Evolutionary conservation across 2,888 invertebrate species (phyloP).

Genomic region (Apodemia mormo): DNA sequence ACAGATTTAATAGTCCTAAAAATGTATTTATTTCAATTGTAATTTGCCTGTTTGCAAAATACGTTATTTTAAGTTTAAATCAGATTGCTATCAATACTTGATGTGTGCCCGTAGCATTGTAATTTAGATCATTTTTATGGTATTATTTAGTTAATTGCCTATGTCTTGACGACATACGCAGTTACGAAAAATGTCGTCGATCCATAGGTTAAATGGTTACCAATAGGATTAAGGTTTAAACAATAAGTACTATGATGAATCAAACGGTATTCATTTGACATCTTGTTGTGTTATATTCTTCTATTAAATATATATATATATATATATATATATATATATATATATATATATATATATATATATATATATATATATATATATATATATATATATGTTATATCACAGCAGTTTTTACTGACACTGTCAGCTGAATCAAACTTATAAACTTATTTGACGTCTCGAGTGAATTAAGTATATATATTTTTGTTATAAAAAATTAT

Average conservation of each 20-base stretch:
- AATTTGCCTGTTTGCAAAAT: slow-evolving; percentile 3
- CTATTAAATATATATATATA: slow-evolving; percentile 47
- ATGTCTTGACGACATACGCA: slow-evolving; percentile 32
- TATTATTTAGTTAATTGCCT: slow-evolving; percentile 31
- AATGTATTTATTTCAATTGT: not conserved
- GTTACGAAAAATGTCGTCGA: slow-evolving; percentile 35
- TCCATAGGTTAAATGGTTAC: slow-evolving; percentile 61
- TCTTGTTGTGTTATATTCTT: slow-evolving; percentile 40
- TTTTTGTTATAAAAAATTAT: slow-evolving; percentile 27
- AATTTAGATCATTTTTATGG: slow-evolving; percentile 29
- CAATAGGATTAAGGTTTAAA: slow-evolving; percentile 68
- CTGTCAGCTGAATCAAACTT: slow-evolving; percentile 56
- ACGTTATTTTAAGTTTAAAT: not conserved
- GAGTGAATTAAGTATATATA: slow-evolving; percentile 7
- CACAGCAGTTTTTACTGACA: slow-evolving; percentile 70
- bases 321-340: too few relatives aligned
- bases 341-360: too few relatives aligned
- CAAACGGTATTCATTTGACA: slow-evolving; percentile 54
- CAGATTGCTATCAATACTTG: slow-evolving; percentile 9
- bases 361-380: slow-evolving; percentile 49
- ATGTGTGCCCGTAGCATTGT: slow-evolving; percentile 25
- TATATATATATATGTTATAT: slow-evolving; percentile 73
- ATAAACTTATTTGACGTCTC: not conserved
- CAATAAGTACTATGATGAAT: slow-evolving; percentile 53
- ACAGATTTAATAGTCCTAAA: not conserved